Evolutionary conservation across 2,888 invertebrate species (phyloP).

Genomic region (Halictus ligatus): DNA sequence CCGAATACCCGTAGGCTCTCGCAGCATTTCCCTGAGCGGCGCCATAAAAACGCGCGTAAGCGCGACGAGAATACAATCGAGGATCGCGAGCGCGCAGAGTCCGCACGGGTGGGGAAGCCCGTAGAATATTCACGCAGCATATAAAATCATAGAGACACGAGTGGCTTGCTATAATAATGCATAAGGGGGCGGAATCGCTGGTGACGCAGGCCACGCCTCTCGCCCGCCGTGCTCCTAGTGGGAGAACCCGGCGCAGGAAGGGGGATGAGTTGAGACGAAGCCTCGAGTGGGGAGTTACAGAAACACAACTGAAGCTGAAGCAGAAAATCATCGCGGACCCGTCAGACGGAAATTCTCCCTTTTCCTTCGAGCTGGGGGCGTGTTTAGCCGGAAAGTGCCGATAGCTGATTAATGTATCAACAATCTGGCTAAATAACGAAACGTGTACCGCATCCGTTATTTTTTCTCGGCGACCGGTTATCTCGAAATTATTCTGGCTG

Average conservation of each 20-base stretch:
- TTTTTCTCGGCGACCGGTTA: neutral
- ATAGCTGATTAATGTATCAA: conserved; percentile 23
- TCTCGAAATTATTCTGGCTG: neutral
- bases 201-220: conserved; percentile 78
- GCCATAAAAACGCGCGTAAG: conserved; percentile 55
- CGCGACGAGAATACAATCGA: conserved; percentile 79
- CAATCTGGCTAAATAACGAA: conserved; percentile 16
- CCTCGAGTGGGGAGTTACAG: conserved; percentile 45
- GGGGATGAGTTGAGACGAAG: conserved; percentile 72
- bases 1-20: conserved; percentile 11
- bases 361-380: conserved; percentile 25
- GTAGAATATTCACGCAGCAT: conserved; percentile 77
- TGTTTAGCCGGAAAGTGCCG: conserved; percentile 20
- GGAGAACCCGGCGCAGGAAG: conserved; percentile 65
- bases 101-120: conserved; percentile 57
- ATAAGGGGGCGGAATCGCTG: conserved; percentile 81
- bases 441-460: neutral
- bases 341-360: conserved; percentile 49
- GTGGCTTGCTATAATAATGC: conserved; percentile 82
- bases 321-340: conserved; percentile 54
- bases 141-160: conserved; percentile 83
- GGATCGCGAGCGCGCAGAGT: conserved; percentile 76
- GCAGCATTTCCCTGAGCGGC: conserved; percentile 30
- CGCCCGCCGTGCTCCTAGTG: conserved; percentile 64
- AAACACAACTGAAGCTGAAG: conserved; percentile 49